A percentile compares a stretch with the other conserved stretches of the same genome.
These are phyloP conservation scores for Apeira syringaria DNA, from an alignment of 2,888 invertebrate genomes.

Conservation along the genomic window DNA sequence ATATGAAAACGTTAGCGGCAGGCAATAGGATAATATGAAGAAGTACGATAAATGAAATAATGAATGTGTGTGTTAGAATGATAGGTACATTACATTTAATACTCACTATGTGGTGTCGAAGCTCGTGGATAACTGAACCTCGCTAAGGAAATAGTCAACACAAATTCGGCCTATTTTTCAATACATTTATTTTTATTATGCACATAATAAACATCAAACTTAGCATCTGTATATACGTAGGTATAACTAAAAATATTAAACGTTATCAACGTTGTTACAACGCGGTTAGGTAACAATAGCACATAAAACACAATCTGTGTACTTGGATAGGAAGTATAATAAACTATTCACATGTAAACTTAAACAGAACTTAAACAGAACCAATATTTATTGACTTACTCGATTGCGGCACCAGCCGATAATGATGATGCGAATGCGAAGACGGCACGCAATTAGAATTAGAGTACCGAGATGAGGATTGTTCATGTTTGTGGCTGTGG, in stretches of 20 bases:
- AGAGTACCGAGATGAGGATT: conserved; percentile 56
- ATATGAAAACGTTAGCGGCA: no score
- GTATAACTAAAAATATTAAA: conserved; percentile 17
- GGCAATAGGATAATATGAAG: no score
- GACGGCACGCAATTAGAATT: conserved; percentile 62
- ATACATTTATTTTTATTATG: neutral
- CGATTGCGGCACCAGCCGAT: conserved; percentile 63
- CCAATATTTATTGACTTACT: conserved; percentile 58
- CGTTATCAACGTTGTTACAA: conserved; percentile 37
- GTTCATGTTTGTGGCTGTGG: conserved; percentile 53
- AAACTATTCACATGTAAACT: neutral
- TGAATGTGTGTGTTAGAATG: no score
- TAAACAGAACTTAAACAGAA: neutral
- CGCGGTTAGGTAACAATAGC: conserved; percentile 31
- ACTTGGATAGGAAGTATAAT: conserved; percentile 8
- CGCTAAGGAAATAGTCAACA: conserved; percentile 60
- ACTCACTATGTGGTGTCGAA: conserved; percentile 80
- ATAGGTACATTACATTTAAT: conserved; percentile 18
- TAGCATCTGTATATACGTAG: conserved; percentile 21
- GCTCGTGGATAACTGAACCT: conserved; percentile 75
- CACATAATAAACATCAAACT: conserved; percentile 9
- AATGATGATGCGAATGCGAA: conserved; percentile 53
- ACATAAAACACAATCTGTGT: conserved; percentile 32
- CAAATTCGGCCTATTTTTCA: conserved; percentile 7
- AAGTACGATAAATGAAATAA: no score